Evolutionary conservation across 2,888 invertebrate genomes (phyloP), one percentile per base, ranked within the genome.

Genomic region (Dolomedes plantarius): DNA sequence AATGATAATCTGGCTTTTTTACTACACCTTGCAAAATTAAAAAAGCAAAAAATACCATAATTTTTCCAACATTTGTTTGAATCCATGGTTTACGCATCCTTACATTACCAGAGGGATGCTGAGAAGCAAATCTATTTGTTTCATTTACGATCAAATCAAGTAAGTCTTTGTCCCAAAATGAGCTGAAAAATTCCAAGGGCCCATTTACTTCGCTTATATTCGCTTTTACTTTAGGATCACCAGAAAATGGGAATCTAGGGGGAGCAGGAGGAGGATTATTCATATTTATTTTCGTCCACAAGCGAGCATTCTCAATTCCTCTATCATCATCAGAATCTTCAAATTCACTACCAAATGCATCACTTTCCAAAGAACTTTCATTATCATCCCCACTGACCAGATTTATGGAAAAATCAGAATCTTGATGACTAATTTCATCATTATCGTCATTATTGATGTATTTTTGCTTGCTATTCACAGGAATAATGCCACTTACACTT

Each of bases 271-370:
- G 56, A n/a, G 31, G 29, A 16, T 72, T 72, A 31, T 50, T 72
- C 29, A 50, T 56, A 32, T 72, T 72, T 72, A 72, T 72, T 72
- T 19, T 72, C 56, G 46, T 72, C 56, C 56, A 72, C 31, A 50
- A 16, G 28, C 19, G 56, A 72, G 72, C 72, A 72, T 28, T 72
- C 39, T 72, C 72, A 72, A 72, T 72, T 56, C 50, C 72, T 72
- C 72, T 72, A 72, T 72, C 72, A 31, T 56, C 31, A 72, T 72
- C 56, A 72, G 56, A 72, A 56, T 50, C 71, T 71, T 46, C 28
- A 46, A 46, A 71, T 71, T 71, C 46, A 71, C 41, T 41, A 71
- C 71, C 71, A 71, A 46, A 71, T 71, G 71, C 71, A 71, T 72
- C 56, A 72, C 13, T 72, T 72, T 65, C 65, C 16, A 65, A 28